Conservation (phyloP, 2,888 invertebrate genomes). For the Entomobrya multifasciata region DNA sequence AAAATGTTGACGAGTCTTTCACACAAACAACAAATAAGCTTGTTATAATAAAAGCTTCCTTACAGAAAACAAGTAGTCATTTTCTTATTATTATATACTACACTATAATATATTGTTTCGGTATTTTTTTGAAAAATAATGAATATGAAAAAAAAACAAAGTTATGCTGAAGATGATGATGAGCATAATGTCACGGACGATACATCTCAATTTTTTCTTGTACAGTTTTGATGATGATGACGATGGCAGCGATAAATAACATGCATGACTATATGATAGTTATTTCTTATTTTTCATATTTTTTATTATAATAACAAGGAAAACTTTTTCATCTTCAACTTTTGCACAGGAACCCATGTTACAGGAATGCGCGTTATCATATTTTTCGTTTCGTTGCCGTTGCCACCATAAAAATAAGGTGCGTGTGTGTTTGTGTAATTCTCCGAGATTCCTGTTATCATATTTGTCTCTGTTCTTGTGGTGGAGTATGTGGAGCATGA, state of each 20-base stretch:
- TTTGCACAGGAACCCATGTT: background rate
- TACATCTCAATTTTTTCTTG: conserved; percentile 51
- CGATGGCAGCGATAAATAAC: conserved; percentile 54
- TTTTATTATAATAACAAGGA: conserved; percentile 13
- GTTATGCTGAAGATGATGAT: background rate
- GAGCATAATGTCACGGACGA: conserved; percentile 7
- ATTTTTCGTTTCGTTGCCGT: background rate
- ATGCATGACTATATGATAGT: conserved; percentile 32
- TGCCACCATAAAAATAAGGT: background rate
- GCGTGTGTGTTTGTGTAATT: background rate
- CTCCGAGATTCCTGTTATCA: conserved; percentile 15
- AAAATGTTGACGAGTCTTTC: background rate
- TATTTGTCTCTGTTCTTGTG: background rate
- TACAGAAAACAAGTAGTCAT: background rate
- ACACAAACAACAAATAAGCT: conserved; percentile 7
- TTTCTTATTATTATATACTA: background rate
- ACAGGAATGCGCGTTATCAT: background rate
- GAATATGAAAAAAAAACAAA: conserved; percentile 34
- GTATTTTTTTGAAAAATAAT: conserved; percentile 22
- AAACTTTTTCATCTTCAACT: background rate
- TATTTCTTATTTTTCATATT: conserved; percentile 9
- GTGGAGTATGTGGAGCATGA: conserved; percentile 8
- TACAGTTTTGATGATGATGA: conserved; percentile 26
- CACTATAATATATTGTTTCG: conserved; percentile 2
- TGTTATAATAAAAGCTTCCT: too few relatives aligned